Evolutionary conservation across 2,888 invertebrate species (phyloP).

Genomic region (Calameuta idolon): DNA sequence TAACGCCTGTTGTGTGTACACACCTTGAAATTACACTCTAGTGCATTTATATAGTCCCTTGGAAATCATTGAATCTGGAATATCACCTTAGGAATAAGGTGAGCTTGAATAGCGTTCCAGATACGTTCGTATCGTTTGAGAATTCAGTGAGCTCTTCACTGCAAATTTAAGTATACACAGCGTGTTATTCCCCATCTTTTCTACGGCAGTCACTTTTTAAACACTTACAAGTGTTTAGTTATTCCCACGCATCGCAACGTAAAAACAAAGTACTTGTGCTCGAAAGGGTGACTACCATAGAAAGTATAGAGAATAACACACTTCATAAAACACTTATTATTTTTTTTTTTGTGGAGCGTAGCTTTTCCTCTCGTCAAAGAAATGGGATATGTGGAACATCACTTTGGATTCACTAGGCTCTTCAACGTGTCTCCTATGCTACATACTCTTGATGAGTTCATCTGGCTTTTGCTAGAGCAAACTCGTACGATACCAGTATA

Average conservation of each 20-base stretch:
- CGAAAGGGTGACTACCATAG: too few species aligned
- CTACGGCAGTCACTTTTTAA: too few species aligned
- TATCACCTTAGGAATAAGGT: background rate
- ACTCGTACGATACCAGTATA: background rate
- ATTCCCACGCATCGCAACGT: too few species aligned
- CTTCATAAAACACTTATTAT: too few species aligned
- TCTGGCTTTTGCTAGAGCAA: background rate
- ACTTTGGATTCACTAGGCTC: background rate
- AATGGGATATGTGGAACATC: background rate
- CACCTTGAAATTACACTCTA: background rate
- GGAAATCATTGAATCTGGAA: background rate
- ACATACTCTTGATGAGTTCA: slow-evolving; percentile 1
- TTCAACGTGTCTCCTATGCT: background rate
- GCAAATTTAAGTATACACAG: too few species aligned
- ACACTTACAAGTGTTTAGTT: too few species aligned
- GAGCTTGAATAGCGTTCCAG: background rate
- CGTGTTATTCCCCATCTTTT: too few species aligned
- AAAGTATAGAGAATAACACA: too few species aligned
- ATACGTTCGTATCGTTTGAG: background rate
- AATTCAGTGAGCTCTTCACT: background rate
- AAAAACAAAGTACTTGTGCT: too few species aligned
- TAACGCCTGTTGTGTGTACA: background rate
- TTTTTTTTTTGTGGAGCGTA: background rate
- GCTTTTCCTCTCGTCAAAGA: background rate
- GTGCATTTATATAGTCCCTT: background rate